phyloP scores from a whole-genome alignment of 2,888 invertebrate genomes.

The Eledone cirrhosa region DNA sequence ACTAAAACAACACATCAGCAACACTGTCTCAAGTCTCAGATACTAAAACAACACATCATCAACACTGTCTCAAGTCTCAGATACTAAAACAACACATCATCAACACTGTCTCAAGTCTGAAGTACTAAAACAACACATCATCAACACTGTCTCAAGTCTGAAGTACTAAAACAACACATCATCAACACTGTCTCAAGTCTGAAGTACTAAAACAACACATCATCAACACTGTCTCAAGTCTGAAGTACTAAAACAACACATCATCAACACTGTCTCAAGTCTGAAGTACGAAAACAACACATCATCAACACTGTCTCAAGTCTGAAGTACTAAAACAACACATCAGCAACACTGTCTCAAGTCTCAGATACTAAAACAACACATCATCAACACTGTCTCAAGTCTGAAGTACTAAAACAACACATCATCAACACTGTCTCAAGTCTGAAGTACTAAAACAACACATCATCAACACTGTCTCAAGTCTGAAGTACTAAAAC shows the following conservation, averaged over 20 bases:
- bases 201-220: constrained; percentile 47
- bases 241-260: not conserved
- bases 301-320: constrained; percentile 79
- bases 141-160: constrained; percentile 76
- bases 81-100: constrained; percentile 70
- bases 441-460: not conserved
- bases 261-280: constrained; percentile 78
- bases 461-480: constrained; percentile 82
- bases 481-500: not conserved
- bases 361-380: not conserved
- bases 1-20: constrained; percentile 73
- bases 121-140: constrained; percentile 62
- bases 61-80: constrained; percentile 72
- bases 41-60: constrained; percentile 73
- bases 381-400: constrained; percentile 81
- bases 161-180: constrained; percentile 60
- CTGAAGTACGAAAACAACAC: not conserved
- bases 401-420: not conserved
- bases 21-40: constrained; percentile 72
- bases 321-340: not conserved
- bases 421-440: constrained; percentile 82
- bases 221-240: constrained; percentile 77
- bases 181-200: constrained; percentile 77
- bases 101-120: constrained; percentile 74
- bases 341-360: constrained; percentile 80